Evolutionary conservation across 2,797 vertebrate species (phyloP), one percentile per base, ranked within the genome.

Genomic region (Gallinago stenura): DNA sequence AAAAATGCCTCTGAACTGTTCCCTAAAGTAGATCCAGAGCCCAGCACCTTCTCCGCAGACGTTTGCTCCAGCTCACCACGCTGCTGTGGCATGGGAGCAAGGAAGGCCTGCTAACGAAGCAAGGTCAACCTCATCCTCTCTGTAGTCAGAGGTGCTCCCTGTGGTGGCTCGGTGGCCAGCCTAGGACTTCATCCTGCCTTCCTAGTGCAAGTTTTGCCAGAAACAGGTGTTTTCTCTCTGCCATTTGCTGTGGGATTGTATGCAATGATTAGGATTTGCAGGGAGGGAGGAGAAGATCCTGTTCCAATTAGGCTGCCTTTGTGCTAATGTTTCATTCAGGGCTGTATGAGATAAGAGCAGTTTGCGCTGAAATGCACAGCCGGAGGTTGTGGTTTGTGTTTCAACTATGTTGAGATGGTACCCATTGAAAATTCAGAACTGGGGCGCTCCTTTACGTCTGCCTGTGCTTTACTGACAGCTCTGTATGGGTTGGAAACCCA

Each of bases 381-480:
- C 46, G 22, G 92, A 89, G 96, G 75, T 77, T 90, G 86, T 87
- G 91, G 91, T 75, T 97, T 89, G 61, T 0, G 7, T 94, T 97
- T 93, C 81, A 77, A 48, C 83, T 78, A 16, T 43, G 62, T 79
- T 87, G 88, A 95, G 93, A 77, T 90, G 71, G 75, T 69, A 57
- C 68, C 90, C 78, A 35, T 68, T 95, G 90, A 94, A 95, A 96
- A 95, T 58, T 92, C 82, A 70, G 72, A 96, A 89, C 28, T 77
- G 83, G 90, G 80, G 70, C 82, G 26, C 75, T 94, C 95, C 81
- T 94, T 66, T 87, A 84, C 81, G 77, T 94, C 93, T 91, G 93
- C 92, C 64, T 70, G 39, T 95, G 93, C 90, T 88, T 97, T 97
- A 85, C 88, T 95, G 84, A 95, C 95, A 90, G 87, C 81, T 94